Evolutionary conservation across 2,888 invertebrate genomes (phyloP), one percentile per base, ranked within the genome.

Genomic region (Andrena fulva): DNA sequence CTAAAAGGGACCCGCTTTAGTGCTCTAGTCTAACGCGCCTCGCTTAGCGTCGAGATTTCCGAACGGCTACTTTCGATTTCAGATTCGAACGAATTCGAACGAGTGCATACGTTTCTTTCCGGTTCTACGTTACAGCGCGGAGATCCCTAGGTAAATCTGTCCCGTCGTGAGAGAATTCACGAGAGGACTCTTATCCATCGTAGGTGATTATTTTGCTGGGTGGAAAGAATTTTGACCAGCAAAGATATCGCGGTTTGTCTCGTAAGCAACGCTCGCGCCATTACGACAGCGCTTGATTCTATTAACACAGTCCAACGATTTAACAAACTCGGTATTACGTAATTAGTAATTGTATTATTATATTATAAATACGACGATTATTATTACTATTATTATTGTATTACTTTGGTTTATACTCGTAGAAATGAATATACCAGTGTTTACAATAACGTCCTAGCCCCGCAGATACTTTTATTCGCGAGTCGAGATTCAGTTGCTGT

Each of bases 341-440:
- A 42, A 92, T 91, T 91, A 88, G 89, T 86, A 87, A 89, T 89
- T 89, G 86, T 90, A 90, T 88, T 89, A 88, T 89, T 85, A 90
- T 87, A 90, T 83, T 85, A 50, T 75, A 54, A 70, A 62, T 74
- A 20, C 20, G 31, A 74, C 54, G 60, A 85, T 83, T 85, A 88
- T 84, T 54, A 54, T 87, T 83, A 83, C 77, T 64, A 59, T 33
- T 62, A 69, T 59, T 83, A 88, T 87, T 89, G 83, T 90, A 88
- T 87, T 86, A 86, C 82, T 87, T 93, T 92, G 92, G 91, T 93
- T 93, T 92, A 91, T 91, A 92, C 89, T 91, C 90, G 87, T 92
- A 92, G 90, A 90, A 92, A 90, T 91, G 88, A 93, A 93, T 93
- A 93, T 92, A 93, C 91, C 91, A 92, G 91, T 93, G 92, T 93